A percentile compares a stretch with the other conserved stretches of the same genome.
phyloP scores from a whole-genome alignment of 2,113 vertebrate species.

The Sardina pilchardus region DNA sequence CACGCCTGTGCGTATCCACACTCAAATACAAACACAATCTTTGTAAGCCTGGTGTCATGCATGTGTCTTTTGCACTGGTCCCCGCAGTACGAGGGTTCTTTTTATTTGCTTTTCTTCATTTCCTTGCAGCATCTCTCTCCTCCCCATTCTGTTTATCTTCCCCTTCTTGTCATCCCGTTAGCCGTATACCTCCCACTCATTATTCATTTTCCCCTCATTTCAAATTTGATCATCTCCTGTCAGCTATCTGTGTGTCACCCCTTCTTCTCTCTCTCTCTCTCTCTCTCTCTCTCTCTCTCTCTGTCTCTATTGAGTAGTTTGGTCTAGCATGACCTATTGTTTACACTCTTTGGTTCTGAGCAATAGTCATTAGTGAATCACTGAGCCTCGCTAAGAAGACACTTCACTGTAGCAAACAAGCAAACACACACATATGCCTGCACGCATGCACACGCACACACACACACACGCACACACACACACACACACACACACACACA shows the following conservation, averaged over 20 bases:
- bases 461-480: neutral
- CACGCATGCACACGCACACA: slow-evolving; percentile 20
- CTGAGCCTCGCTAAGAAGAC: slow-evolving; percentile 14
- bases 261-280: neutral
- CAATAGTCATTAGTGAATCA: slow-evolving; percentile 52
- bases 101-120: neutral
- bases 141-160: neutral
- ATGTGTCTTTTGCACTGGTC: slow-evolving; percentile 1
- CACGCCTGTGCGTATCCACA: slow-evolving; percentile 13
- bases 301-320: neutral
- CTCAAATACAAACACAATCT: neutral
- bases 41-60: slow-evolving; percentile 12
- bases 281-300: neutral
- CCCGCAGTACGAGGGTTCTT: neutral
- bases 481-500: neutral
- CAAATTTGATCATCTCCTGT: neutral
- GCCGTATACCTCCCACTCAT: neutral
- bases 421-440: slow-evolving; percentile 23
- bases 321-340: slow-evolving; percentile 7
- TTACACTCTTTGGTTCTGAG: slow-evolving; percentile 11
- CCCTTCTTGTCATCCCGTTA: neutral
- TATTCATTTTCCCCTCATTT: neutral
- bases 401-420: slow-evolving; percentile 34
- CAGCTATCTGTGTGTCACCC: neutral
- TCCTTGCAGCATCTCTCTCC: neutral